Evolutionary conservation across 2,888 invertebrate species (phyloP).

Genomic region (Drosophila flavopinicola): DNA sequence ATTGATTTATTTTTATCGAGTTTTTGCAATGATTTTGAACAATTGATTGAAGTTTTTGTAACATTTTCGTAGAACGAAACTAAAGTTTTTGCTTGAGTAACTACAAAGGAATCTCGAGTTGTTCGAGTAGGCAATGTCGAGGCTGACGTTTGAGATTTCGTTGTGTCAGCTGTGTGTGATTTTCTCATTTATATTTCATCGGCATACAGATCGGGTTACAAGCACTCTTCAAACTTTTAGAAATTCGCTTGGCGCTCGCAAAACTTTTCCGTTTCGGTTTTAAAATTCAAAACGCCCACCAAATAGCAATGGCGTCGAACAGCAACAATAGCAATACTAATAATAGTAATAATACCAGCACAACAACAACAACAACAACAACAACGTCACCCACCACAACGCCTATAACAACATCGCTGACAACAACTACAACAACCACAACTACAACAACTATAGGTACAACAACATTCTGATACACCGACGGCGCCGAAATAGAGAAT

Average conservation of each 20-base stretch:
- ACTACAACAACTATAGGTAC: not conserved
- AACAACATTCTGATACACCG: constrained; percentile 9
- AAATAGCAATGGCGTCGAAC: constrained; percentile 48
- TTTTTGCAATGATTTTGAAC: too few relatives aligned
- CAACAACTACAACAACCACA: not conserved
- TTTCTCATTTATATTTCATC: constrained; percentile 39
- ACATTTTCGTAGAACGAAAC: too few relatives aligned
- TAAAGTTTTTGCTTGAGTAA: too few relatives aligned
- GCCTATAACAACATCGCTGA: too few relatives aligned
- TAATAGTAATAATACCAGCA: constrained; percentile 4
- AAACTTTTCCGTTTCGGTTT: constrained; percentile 48
- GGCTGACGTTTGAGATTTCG: too few relatives aligned
- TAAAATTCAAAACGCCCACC: constrained; percentile 49
- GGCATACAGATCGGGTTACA: constrained; percentile 49
- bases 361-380: constrained; percentile 1
- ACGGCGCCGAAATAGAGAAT: constrained; percentile 21
- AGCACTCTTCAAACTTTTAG: constrained; percentile 55
- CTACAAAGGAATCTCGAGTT: not conserved
- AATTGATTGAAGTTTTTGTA: too few relatives aligned
- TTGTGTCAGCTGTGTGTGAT: constrained; percentile 2
- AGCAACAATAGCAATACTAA: constrained; percentile 34
- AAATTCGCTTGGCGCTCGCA: constrained; percentile 58
- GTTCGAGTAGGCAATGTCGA: constrained; percentile 17
- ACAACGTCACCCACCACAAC: not conserved
- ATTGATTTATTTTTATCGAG: too few relatives aligned